These are phyloP conservation scores for Bibio marci DNA, from an alignment of 2,888 invertebrate genomes.

Conservation along the genomic window DNA sequence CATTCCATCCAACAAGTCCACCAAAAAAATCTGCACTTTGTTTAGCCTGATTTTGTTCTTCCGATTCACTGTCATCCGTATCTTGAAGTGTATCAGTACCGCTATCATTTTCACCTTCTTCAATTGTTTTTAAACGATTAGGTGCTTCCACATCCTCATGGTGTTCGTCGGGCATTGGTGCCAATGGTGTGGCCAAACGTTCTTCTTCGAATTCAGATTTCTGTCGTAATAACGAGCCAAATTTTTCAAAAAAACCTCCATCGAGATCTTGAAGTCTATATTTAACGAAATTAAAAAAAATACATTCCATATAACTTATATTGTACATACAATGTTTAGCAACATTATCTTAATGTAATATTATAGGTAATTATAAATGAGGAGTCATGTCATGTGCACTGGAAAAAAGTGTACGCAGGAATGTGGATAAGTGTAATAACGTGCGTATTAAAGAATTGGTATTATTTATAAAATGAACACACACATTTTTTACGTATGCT, in stretches of 20 bases:
- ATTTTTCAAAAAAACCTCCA: slow-evolving; percentile 70
- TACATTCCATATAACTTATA: too few relatives aligned
- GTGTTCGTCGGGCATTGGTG: slow-evolving; percentile 25
- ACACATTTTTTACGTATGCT: too few relatives aligned
- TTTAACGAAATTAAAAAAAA: slow-evolving; percentile 17
- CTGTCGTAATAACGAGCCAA: slow-evolving; percentile 54
- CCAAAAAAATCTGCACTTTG: slow-evolving; percentile 34
- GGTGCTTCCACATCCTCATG: slow-evolving; percentile 7
- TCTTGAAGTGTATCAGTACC: slow-evolving; percentile 38
- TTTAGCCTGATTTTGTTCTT: slow-evolving; percentile 38
- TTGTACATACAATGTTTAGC: too few relatives aligned
- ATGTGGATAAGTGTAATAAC: too few relatives aligned
- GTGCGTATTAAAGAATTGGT: too few relatives aligned
- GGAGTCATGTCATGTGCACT: too few relatives aligned
- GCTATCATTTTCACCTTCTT: slow-evolving; percentile 31
- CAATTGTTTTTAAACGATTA: slow-evolving; percentile 9
- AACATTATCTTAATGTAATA: background rate
- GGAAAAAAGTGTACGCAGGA: too few relatives aligned
- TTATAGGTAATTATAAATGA: background rate
- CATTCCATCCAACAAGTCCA: slow-evolving; percentile 54
- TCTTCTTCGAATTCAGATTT: slow-evolving; percentile 37
- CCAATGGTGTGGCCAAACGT: slow-evolving; percentile 30
- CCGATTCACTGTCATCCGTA: slow-evolving; percentile 50
- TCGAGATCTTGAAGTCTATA: slow-evolving; percentile 63
- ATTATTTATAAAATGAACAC: too few relatives aligned